Percentiles rank a stretch among this genome's conserved stretches.
Evolutionary conservation across 2,113 vertebrate species (phyloP).

Genomic region (Brachyistius frenatus): DNA sequence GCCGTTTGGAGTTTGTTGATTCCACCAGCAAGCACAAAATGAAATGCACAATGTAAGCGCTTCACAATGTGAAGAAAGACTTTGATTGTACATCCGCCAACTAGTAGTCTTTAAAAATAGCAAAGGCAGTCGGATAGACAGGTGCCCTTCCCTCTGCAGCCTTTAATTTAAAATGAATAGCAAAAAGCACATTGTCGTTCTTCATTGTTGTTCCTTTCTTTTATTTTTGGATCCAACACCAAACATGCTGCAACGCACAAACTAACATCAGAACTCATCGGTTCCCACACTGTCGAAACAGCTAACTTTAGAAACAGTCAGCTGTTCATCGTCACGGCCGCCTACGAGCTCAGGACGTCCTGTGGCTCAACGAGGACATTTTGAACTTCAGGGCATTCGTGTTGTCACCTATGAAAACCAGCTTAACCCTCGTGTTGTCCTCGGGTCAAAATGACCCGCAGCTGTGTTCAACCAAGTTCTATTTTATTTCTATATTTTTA

Average conservation of each 20-base stretch:
- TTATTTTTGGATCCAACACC: background rate
- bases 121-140: background rate
- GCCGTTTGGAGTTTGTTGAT: slow-evolving; percentile 6
- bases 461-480: no score
- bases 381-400: background rate
- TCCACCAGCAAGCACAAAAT: background rate
- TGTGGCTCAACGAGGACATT: slow-evolving; percentile 6
- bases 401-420: slow-evolving; percentile 14
- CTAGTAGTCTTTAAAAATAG: background rate
- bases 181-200: slow-evolving; percentile 7
- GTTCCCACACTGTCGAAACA: background rate
- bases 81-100: background rate
- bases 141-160: background rate
- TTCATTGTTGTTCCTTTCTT: no score
- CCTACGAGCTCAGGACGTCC: background rate
- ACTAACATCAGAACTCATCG: background rate
- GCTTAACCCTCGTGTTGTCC: no score
- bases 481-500: no score
- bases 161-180: background rate
- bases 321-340: slow-evolving; percentile 22
- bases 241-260: no score
- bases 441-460: no score
- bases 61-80: background rate
- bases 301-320: slow-evolving; percentile 25
- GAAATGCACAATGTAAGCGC: background rate